Conservation (phyloP, 2,888 invertebrate species). For the Gryllus longicercus region DNA sequence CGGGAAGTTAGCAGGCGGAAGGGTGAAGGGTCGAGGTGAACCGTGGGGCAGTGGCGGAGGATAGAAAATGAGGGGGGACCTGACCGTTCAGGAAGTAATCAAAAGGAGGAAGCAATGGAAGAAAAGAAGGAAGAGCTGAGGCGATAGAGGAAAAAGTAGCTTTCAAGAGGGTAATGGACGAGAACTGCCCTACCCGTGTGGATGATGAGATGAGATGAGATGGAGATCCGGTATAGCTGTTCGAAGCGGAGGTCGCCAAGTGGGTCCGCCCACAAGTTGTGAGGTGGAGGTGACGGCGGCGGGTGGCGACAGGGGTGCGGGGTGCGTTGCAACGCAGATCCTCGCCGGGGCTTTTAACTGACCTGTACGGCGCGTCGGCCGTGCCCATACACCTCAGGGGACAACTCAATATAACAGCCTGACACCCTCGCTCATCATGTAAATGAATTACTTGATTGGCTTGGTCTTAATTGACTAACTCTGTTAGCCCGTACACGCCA, state of each 20-base stretch:
- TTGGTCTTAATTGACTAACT: constrained; percentile 17
- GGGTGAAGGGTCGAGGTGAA: no score
- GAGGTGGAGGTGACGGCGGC: neutral
- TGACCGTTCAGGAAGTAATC: no score
- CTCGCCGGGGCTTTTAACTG: constrained; percentile 1
- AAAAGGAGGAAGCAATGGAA: no score
- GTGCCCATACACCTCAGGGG: constrained; percentile 3
- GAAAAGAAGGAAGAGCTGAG: no score
- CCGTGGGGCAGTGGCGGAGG: no score
- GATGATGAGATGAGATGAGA: neutral
- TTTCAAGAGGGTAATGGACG: no score
- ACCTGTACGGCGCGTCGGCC: neutral
- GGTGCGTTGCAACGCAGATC: neutral
- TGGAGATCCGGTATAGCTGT: neutral
- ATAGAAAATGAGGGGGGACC: no score
- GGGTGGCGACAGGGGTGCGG: neutral
- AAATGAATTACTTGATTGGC: constrained; percentile 10
- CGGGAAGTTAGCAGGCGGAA: no score
- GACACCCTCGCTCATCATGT: neutral
- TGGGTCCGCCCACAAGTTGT: neutral
- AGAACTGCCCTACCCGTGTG: no score
- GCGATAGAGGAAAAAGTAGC: no score
- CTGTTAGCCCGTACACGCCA: constrained; percentile 2
- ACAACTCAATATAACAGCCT: constrained; percentile 1
- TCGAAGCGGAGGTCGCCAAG: neutral